Base-by-base conservation (phyloP, 1,140 invertebrate genomes). In the Atopsyche davidsoni region DNA sequence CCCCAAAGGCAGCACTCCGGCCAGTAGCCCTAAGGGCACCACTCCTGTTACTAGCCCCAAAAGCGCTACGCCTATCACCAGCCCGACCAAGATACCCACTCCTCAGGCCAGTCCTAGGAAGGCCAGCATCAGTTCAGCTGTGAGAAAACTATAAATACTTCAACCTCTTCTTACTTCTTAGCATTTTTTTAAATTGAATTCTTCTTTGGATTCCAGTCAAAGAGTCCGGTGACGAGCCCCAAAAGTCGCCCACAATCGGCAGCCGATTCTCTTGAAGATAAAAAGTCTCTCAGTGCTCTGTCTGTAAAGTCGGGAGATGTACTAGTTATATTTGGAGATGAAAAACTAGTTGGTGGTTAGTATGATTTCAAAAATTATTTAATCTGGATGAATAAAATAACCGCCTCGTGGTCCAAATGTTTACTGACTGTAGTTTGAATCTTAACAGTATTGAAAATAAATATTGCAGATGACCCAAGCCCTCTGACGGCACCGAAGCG, bases 401-500 rank as follows among this genome's bases (percentile, higher is more conserved):
- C n/a, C 25, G n/a, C 7, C 7, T 28, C n/a, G 25, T n/a, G n/a
- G n/a, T n/a, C n/a, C n/a, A n/a, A n/a, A n/a, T n/a, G n/a, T n/a
- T n/a, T n/a, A n/a, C n/a, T n/a, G n/a, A n/a, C n/a, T n/a, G n/a
- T n/a, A n/a, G n/a, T n/a, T n/a, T n/a, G n/a, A n/a, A n/a, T n/a
- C n/a, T n/a, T n/a, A n/a, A n/a, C n/a, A n/a, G n/a, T n/a, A n/a
- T n/a, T n/a, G n/a, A n/a, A n/a, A n/a, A n/a, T n/a, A n/a, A n/a
- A n/a, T 28, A 11, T 49, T 49, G 18, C n/a, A 59, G 39, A 51
- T 47, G 60, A 62, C 24, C 60, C 59, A 13, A 66, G 64, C 53
- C 68, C 69, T 11, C 41, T 70, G 46, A 64, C 62, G 50, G 58
- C 64, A 7, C 46, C 47, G 4, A 64, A 64, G 36, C 60, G 67